Base-by-base conservation (phyloP, 64 coral and sea anemone species). In the Pachyseris speciosa region DNA sequence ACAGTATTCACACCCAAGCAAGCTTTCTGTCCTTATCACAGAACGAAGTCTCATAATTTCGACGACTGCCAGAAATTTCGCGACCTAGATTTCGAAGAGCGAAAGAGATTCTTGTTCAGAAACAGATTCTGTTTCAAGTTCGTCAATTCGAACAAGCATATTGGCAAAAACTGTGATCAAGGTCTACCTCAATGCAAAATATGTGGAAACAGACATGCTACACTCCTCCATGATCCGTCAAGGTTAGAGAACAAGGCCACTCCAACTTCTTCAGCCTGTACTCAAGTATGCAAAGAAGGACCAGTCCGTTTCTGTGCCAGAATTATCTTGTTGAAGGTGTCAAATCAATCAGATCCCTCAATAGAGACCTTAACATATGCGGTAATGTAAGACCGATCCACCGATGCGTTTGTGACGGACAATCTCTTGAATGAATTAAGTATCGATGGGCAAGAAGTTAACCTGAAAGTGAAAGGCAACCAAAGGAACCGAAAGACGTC, bases 111-210 rank as follows among this genome's bases (percentile, higher is more conserved):
- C 39, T 80, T 93, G 16, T 64, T 50, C 19, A 78, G 81, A 65
- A 84, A 73, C 43, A 85, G 65, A 33, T 26, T 94, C 2, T 88
- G 92, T n/a, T 94, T 64, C 34, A 94, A 89, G 29, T 94, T 85
- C 25, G 44, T 53, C 1, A 40, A 22, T 2, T 37, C 40, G 69
- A 45, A 68, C 34, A 59, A 75, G 27, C 91, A 94, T 22, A 37
- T 80, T 22, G 75, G 63, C 15, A 10, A 45, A 16, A 65, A 83
- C 7, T 94, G 86, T 33, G 22, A 94, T 7, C 67, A 73, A 85
- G 61, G 42, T 29, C 28, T 60, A 22, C 64, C 59, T 45, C 37
- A 58, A 19, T 91, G 94, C 49, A 37, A n/a, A n/a, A n/a, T n/a
- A n/a, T n/a, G n/a, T n/a, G n/a, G n/a, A n/a, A n/a, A 76, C 5